A percentile compares a stretch with the other conserved stretches of the same genome.
Conservation (phyloP, 2,888 invertebrate genomes). For the Eupithecia centaureata region DNA sequence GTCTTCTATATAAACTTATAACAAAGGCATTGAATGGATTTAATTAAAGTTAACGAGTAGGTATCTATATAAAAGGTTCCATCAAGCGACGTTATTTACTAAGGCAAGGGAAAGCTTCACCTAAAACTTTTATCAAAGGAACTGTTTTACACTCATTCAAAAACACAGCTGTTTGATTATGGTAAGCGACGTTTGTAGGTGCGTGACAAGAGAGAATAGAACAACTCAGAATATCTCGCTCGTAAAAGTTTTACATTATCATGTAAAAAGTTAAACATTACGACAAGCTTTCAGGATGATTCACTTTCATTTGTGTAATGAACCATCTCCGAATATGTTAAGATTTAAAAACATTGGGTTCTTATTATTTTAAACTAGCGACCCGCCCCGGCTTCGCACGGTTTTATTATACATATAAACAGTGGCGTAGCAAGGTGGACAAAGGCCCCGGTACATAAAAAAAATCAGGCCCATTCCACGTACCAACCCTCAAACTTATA, state of each 20-base stretch:
- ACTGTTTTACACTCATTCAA: conserved; percentile 10
- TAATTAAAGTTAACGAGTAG: neutral
- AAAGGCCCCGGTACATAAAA: too few species aligned
- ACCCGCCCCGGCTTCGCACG: too few species aligned
- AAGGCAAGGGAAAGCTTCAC: conserved; percentile 13
- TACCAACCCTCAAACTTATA: too few species aligned
- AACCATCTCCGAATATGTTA: neutral
- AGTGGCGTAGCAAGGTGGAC: too few species aligned
- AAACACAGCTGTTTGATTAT: conserved; percentile 8
- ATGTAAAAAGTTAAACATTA: conserved; percentile 8
- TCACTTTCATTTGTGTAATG: conserved; percentile 1
- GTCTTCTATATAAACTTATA: neutral
- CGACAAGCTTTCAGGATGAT: conserved; percentile 7
- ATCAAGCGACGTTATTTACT: neutral
- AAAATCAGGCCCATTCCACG: too few species aligned
- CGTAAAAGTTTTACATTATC: conserved; percentile 16
- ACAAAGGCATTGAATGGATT: neutral
- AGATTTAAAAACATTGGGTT: neutral
- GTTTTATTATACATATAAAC: too few species aligned
- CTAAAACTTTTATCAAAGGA: conserved; percentile 13
- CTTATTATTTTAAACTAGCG: too few species aligned
- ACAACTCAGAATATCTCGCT: neutral
- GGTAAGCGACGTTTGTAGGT: conserved; percentile 18
- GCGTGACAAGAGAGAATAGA: neutral
- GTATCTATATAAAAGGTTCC: neutral